Evolutionary conservation across 2,113 vertebrate species (phyloP).

Genomic region (Sminthopsis crassicaudata): DNA sequence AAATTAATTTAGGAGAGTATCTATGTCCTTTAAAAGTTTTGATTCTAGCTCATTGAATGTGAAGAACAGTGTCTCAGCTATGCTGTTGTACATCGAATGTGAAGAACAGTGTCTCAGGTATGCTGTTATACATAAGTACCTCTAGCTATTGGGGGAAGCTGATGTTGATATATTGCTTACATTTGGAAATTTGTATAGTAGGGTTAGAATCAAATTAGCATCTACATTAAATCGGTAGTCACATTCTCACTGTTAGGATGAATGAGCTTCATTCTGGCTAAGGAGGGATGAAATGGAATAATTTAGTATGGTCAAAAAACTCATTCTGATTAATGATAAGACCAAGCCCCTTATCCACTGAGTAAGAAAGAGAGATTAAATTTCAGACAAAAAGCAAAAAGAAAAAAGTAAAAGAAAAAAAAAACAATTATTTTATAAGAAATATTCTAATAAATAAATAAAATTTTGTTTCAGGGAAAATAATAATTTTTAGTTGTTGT

Average conservation of each 20-base stretch:
- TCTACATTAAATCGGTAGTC: not conserved
- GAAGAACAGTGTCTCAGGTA: not conserved
- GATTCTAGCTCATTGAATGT: not conserved
- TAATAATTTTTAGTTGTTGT: not conserved
- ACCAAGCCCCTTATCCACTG: not conserved
- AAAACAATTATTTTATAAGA: not conserved
- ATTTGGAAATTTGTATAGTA: not conserved
- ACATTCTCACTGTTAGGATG: not conserved
- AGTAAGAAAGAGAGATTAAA: not conserved
- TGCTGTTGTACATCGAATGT: not conserved
- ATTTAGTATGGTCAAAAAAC: not conserved
- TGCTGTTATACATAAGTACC: not conserved
- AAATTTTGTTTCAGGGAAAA: not conserved
- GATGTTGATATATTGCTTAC: not conserved
- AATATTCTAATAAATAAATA: not conserved
- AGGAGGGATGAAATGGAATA: not conserved
- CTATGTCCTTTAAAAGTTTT: not conserved
- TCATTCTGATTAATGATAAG: not conserved
- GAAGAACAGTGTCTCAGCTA: not conserved
- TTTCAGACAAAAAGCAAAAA: not conserved
- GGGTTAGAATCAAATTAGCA: not conserved
- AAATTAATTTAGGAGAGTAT: not conserved
- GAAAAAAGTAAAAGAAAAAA: not conserved
- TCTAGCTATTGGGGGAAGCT: not conserved
- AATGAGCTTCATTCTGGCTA: not conserved